phyloP scores from a whole-genome alignment of 2,888 invertebrate species.

The Torymus tubicola region DNA sequence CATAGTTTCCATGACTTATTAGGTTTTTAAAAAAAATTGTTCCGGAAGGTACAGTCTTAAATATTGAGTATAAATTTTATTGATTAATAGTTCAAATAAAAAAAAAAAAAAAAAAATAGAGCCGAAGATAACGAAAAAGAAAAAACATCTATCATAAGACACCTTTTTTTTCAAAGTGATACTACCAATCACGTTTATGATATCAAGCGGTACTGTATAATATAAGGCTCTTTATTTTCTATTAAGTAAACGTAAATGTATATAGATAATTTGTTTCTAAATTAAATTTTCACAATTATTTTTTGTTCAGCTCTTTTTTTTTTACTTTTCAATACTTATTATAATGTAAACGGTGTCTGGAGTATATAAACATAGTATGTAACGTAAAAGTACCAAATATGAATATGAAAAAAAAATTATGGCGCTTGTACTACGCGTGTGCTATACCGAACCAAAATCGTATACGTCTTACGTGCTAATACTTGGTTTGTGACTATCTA shows the following conservation, averaged over 20 bases:
- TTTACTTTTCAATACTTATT: slow-evolving; percentile 43
- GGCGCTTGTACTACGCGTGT: slow-evolving; percentile 69
- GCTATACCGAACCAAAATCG: slow-evolving; percentile 70
- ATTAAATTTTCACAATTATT: slow-evolving; percentile 33
- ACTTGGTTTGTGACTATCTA: slow-evolving; percentile 58
- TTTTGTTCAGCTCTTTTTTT: slow-evolving; percentile 18
- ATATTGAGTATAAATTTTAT: slow-evolving; percentile 63
- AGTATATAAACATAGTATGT: slow-evolving; percentile 66
- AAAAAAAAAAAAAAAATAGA: slow-evolving; percentile 52
- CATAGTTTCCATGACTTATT: slow-evolving; percentile 27
- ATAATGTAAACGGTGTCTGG: slow-evolving; percentile 50
- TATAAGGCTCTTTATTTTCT: slow-evolving; percentile 42
- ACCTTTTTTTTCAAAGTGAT: slow-evolving; percentile 57
- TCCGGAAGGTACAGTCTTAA: slow-evolving; percentile 65
- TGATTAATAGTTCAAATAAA: slow-evolving; percentile 42
- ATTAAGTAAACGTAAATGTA: slow-evolving; percentile 47
- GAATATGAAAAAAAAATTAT: slow-evolving; percentile 63
- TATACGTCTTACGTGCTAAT: slow-evolving; percentile 65
- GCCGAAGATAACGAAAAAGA: slow-evolving; percentile 63
- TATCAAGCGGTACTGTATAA: slow-evolving; percentile 33
- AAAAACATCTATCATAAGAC: slow-evolving; percentile 17
- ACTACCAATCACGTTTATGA: slow-evolving; percentile 39
- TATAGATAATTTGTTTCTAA: slow-evolving; percentile 45
- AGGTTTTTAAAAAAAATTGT: slow-evolving; percentile 67
- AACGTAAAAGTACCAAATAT: slow-evolving; percentile 65